These are phyloP conservation scores for Zhengitettix transpicula DNA, from an alignment of 2,888 invertebrate genomes.

Conservation along the genomic window DNA sequence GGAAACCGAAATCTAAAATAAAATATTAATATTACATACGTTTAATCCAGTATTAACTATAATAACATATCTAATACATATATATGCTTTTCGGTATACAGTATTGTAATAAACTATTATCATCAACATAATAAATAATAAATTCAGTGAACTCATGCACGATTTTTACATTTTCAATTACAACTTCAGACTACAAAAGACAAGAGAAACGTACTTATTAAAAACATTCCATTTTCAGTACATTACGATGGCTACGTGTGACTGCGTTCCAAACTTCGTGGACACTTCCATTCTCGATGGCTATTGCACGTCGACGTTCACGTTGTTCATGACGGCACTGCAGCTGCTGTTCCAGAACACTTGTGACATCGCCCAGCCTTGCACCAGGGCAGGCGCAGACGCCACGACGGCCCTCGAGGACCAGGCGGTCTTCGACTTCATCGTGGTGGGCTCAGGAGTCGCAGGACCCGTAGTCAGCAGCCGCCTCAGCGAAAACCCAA, in stretches of 20 bases:
- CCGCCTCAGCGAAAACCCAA: conserved; percentile 28
- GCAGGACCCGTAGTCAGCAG: conserved; percentile 32
- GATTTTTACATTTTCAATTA: no score
- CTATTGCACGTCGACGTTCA: conserved; percentile 15
- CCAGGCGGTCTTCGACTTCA: conserved; percentile 18
- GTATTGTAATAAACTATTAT: no score
- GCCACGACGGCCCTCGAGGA: neutral
- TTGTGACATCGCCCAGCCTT: conserved; percentile 18
- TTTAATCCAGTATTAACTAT: no score
- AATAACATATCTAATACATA: no score
- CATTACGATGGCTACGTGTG: neutral
- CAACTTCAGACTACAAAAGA: no score
- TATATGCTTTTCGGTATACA: no score
- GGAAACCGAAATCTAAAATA: no score
- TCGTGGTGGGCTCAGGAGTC: conserved; percentile 25
- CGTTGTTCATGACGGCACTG: conserved; percentile 17
- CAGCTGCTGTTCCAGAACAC: conserved; percentile 17
- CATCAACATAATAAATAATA: no score
- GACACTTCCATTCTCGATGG: conserved; percentile 16
- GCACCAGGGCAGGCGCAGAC: conserved; percentile 13
- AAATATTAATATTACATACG: no score
- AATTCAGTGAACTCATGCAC: no score
- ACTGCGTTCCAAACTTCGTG: conserved; percentile 14
- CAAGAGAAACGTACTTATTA: no score
- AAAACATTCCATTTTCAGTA: neutral